Evolutionary conservation across 2,113 vertebrate genomes (phyloP).

Genomic region (Hirundichthys speculiger): DNA sequence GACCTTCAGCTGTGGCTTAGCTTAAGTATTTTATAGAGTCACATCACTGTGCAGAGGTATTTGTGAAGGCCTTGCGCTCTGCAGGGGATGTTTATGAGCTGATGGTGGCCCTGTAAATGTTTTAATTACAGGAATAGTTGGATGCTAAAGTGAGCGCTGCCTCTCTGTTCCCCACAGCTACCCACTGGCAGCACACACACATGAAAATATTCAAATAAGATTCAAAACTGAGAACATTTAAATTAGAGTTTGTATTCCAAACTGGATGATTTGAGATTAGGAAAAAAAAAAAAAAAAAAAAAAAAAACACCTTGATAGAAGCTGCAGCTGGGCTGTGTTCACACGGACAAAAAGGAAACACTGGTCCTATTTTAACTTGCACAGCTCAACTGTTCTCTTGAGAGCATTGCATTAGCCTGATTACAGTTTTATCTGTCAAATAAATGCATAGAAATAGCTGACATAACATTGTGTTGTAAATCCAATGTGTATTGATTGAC

Average conservation of each 20-base stretch:
- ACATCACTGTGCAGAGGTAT: constrained; percentile 9
- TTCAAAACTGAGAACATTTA: constrained; percentile 46
- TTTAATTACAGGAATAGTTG: constrained; percentile 59
- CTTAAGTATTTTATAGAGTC: constrained; percentile 22
- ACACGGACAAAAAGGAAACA: constrained; percentile 31
- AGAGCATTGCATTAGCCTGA: constrained; percentile 69
- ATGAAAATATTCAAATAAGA: constrained; percentile 62
- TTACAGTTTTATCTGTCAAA: constrained; percentile 74
- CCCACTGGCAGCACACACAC: constrained; percentile 56
- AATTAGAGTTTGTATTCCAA: constrained; percentile 52
- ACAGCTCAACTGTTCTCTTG: constrained; percentile 30
- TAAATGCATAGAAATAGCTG: constrained; percentile 70
- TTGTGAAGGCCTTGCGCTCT: constrained; percentile 35
- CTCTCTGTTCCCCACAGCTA: constrained; percentile 19
- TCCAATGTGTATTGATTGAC: constrained; percentile 79
- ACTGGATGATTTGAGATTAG: constrained; percentile 41
- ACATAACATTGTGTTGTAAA: constrained; percentile 72
- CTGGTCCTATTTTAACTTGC: constrained; percentile 39
- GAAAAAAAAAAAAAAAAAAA: constrained; percentile 4
- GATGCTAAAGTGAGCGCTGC: constrained; percentile 27
- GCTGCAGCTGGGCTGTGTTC: not conserved
- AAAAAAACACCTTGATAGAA: too few species aligned
- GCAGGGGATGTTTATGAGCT: constrained; percentile 53
- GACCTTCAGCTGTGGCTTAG: not conserved
- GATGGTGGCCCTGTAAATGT: constrained; percentile 44